A percentile compares a stretch with the other conserved stretches of the same genome.
phyloP scores from a whole-genome alignment of 2,888 invertebrate species.

The Ichneumoninae sp. region DNA sequence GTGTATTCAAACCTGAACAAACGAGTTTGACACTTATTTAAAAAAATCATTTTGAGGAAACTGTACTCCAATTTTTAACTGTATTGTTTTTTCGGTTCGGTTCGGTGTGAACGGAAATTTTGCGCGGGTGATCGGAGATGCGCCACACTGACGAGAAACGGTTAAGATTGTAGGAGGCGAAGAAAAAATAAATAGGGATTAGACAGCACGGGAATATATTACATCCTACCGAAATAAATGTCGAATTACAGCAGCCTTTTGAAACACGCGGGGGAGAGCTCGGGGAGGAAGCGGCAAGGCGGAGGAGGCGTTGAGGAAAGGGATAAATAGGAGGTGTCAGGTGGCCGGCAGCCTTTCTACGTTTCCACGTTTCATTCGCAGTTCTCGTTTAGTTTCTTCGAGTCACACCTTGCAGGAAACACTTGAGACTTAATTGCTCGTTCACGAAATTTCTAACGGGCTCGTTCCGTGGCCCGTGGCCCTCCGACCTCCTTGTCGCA shows the following conservation, averaged over 20 bases:
- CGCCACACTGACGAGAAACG: not conserved
- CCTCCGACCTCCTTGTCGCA: not conserved
- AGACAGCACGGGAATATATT: slow-evolving; percentile 74
- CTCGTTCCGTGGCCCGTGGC: not conserved
- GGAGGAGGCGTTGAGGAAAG: slow-evolving; percentile 56
- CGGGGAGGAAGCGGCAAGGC: slow-evolving; percentile 7
- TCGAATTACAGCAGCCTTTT: slow-evolving; percentile 78
- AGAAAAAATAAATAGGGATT: not conserved
- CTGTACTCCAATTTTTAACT: too few species aligned
- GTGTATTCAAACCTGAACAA: too few species aligned
- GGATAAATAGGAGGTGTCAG: slow-evolving; percentile 75
- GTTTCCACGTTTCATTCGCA: slow-evolving; percentile 68
- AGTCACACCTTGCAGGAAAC: slow-evolving; percentile 84
- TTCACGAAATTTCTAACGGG: slow-evolving; percentile 68
- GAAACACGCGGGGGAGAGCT: slow-evolving; percentile 61
- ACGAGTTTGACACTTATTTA: too few species aligned
- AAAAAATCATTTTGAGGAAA: too few species aligned
- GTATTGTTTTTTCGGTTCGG: too few species aligned
- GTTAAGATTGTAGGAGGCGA: not conserved
- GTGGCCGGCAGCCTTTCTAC: slow-evolving; percentile 81
- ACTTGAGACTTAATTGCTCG: slow-evolving; percentile 82
- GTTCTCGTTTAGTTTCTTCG: slow-evolving; percentile 68
- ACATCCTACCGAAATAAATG: slow-evolving; percentile 80
- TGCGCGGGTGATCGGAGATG: slow-evolving; percentile 21
- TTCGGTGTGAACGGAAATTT: not conserved